Evolutionary conservation across 2,888 invertebrate species (phyloP).

Genomic region (Helobdella robusta): DNA sequence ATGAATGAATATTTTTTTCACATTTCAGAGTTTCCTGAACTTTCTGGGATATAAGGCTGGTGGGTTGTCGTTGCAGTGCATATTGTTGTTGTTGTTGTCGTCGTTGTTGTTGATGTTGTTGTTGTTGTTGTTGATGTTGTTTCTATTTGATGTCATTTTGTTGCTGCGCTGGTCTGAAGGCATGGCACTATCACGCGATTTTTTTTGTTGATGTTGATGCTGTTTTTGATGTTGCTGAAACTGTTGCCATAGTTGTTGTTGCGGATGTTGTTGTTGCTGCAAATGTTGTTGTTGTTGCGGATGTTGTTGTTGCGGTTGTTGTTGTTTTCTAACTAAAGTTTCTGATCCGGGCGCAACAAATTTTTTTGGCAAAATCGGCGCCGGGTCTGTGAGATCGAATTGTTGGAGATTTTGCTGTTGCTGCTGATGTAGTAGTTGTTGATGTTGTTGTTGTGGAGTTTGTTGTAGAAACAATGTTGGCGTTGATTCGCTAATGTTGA

Average conservation of each 20-base stretch:
- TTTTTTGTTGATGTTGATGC: background rate
- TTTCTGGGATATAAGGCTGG: conserved; percentile 10
- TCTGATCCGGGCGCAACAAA: conserved; percentile 12
- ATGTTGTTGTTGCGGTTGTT: background rate
- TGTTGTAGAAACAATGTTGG: too few species aligned
- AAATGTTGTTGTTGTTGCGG: background rate
- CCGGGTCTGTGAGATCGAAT: too few species aligned
- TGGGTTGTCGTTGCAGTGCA: background rate
- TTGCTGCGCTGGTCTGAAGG: too few species aligned
- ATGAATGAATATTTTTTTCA: too few species aligned
- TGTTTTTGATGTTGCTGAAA: background rate
- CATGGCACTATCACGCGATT: too few species aligned
- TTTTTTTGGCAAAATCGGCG: background rate
- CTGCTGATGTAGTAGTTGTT: too few species aligned
- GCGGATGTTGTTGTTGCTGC: background rate
- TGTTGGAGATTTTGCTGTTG: too few species aligned
- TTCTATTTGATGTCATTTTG: too few species aligned
- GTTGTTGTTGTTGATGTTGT: background rate
- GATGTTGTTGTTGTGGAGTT: too few species aligned
- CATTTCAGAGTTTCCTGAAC: too few species aligned
- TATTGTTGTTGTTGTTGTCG: background rate
- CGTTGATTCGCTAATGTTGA: conserved; percentile 13
- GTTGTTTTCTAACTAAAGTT: background rate
- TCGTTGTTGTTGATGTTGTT: background rate
- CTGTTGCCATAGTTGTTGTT: background rate